A percentile compares a stretch with the other conserved stretches of the same genome.
phyloP scores from a whole-genome alignment of 2,888 invertebrate species.

The Endomychus coccineus region DNA sequence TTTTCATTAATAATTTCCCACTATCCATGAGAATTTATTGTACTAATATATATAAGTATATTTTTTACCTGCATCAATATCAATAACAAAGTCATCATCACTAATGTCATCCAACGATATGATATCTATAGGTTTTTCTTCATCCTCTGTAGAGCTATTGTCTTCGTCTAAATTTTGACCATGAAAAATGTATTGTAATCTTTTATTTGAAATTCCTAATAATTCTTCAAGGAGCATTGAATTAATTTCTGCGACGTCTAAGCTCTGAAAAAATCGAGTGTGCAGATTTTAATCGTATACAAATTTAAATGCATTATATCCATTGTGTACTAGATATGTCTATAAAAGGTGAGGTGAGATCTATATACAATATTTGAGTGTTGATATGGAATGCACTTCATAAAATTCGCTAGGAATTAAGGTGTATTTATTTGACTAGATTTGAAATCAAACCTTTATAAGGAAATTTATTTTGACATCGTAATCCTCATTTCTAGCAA shows the following conservation, averaged over 20 bases:
- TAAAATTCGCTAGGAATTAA: too few relatives aligned
- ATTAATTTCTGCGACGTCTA: conserved; percentile 40
- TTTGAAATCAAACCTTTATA: too few relatives aligned
- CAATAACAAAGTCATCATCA: conserved; percentile 35
- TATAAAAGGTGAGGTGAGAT: too few relatives aligned
- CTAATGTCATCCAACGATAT: conserved; percentile 41
- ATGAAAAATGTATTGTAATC: conserved; percentile 39
- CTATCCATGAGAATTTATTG: not conserved
- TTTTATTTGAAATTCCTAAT: conserved; percentile 42
- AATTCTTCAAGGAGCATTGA: conserved; percentile 43
- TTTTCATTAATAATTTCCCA: too few relatives aligned
- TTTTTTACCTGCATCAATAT: conserved; percentile 23
- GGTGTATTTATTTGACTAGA: too few relatives aligned
- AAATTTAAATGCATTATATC: too few relatives aligned
- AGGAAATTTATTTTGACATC: too few relatives aligned
- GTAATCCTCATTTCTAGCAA: too few relatives aligned
- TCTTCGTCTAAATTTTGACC: conserved; percentile 39
- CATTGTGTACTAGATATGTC: too few relatives aligned
- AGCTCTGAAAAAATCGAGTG: conserved; percentile 31
- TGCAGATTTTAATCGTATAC: too few relatives aligned
- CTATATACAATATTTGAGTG: too few relatives aligned
- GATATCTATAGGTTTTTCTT: conserved; percentile 32
- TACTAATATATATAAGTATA: not conserved
- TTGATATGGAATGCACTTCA: too few relatives aligned
- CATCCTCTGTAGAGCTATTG: conserved; percentile 37